Base-by-base conservation (phyloP, 2,797 vertebrate genomes). In the Anguilla pacifica region DNA sequence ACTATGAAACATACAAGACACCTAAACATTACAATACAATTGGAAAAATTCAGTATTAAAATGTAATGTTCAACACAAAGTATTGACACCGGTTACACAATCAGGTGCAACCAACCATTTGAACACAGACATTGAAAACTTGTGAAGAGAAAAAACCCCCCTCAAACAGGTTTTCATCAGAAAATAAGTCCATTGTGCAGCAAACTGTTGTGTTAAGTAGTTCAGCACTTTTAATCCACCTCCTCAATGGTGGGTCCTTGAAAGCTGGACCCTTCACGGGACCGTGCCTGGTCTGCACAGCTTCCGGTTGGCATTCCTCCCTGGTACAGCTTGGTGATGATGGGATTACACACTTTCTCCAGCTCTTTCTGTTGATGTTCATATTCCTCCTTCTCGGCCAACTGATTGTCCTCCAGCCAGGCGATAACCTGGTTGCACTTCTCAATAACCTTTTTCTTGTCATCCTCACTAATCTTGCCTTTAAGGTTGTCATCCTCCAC, bases 341-440 rank as follows among this genome's bases (percentile, higher is more conserved):
- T 82, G 35, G 91, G 91, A 0, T 11, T n/a, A 84, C 92, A 93
- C 22, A 90, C 55, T 3, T 91, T 89, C 86, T 91, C 92, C 85
- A 92, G 87, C 13, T 91, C 91, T 55, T 87, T 91, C 87, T 88
- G 92, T 85, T 92, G 88, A 59, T 90, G 89, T 64, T 91, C 89
- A 1, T 88, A 92, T n/a, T 64, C 61, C 61, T 64, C 61, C 22
- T 64, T 64, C 5, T 64, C 61, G n/a, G 61, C 61, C 61, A 91
- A 67, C 85, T 88, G 93, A 90, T 92, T 64, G 61, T 25, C n/a
- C 25, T 64, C 61, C 61, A 94, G 87, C 93, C 94, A 94, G 4
- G 31, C 10, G 2, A 92, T 88, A 15, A 90, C 87, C 91, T 94
- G 91, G 3, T 90, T 87, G 51, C 94, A 93, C 86, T 92, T 93